Evolutionary conservation across 2,113 vertebrate genomes (phyloP), one percentile per base, ranked within the genome.

Genomic region (Cynoglossus semilaevis): DNA sequence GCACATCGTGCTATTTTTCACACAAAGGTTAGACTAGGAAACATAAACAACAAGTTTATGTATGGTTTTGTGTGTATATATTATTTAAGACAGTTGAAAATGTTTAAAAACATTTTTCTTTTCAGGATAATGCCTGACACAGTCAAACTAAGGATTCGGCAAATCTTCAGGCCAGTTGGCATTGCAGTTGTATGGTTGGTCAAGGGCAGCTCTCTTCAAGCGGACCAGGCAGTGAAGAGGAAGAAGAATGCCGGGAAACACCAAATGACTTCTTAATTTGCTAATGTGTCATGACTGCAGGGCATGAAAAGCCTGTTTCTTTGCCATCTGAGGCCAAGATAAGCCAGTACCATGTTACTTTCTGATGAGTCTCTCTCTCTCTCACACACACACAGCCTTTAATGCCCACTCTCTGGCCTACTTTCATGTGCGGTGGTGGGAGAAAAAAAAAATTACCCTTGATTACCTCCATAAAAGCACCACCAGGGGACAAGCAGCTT

Each of bases 241-340:
- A 91, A 91, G 77, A n/a, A n/a, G n/a, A n/a, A n/a, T n/a, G 86
- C 81, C 84, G 63, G 67, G 85, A 79, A 85, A 90, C 89, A 90
- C 90, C 88, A 89, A 90, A 91, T 90, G 88, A 89, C 90, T 90
- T 90, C 89, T 87, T 89, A 84, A 90, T 87, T 88, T 42, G 67
- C 78, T 89, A 88, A 90, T 91, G 88, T 91, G 88, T 88, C 87
- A 81, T 89, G 87, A 85, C 90, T 85, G 82, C 69, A 75, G 84
- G 90, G 87, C 90, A 91, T 84, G 67, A 89, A 90, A 88, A 89
- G 75, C 85, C 78, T 72, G 84, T 72, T 88, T 86, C 72, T 53
- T 87, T 81, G 82, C 88, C 90, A 91, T 90, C 89, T 91, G 89
- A 91, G 88, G 84, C 89, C 86, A 87, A 84, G 64, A 79, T 61